Evolutionary conservation across 2,797 vertebrate species (phyloP).

Genomic region (Danio aesculapii): DNA sequence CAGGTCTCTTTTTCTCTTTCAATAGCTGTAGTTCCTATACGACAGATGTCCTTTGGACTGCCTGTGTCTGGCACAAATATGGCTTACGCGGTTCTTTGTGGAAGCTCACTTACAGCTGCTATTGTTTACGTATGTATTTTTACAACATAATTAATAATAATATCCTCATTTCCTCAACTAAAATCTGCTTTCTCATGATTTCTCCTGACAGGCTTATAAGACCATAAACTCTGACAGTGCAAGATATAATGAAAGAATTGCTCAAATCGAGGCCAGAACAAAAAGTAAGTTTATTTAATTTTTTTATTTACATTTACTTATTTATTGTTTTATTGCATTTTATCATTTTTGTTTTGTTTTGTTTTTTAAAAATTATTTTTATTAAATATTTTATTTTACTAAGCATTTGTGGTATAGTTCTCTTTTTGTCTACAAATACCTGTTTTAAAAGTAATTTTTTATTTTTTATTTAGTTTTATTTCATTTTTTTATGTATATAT

Average conservation of each 20-base stretch:
- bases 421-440: too few species aligned
- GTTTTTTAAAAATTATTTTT: too few species aligned
- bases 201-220: slow-evolving; percentile 76
- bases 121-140: slow-evolving; percentile 74
- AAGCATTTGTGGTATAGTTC: neutral
- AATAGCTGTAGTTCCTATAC: slow-evolving; percentile 65
- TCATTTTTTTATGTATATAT: too few species aligned
- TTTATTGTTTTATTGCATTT: neutral
- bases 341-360: neutral
- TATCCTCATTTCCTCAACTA: neutral
- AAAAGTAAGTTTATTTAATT: slow-evolving; percentile 69
- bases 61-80: slow-evolving; percentile 72
- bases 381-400: neutral
- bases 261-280: slow-evolving; percentile 57
- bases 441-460: too few species aligned
- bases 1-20: slow-evolving; percentile 11
- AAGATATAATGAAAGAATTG: slow-evolving; percentile 66
- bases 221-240: slow-evolving; percentile 70
- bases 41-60: slow-evolving; percentile 76
- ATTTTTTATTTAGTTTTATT: too few species aligned
- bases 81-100: slow-evolving; percentile 73
- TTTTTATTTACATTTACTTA: neutral
- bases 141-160: too few species aligned
- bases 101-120: slow-evolving; percentile 78
- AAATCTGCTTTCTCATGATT: neutral